Conservation (phyloP, 2,113 vertebrate species). For the Ciconia stormi region DNA sequence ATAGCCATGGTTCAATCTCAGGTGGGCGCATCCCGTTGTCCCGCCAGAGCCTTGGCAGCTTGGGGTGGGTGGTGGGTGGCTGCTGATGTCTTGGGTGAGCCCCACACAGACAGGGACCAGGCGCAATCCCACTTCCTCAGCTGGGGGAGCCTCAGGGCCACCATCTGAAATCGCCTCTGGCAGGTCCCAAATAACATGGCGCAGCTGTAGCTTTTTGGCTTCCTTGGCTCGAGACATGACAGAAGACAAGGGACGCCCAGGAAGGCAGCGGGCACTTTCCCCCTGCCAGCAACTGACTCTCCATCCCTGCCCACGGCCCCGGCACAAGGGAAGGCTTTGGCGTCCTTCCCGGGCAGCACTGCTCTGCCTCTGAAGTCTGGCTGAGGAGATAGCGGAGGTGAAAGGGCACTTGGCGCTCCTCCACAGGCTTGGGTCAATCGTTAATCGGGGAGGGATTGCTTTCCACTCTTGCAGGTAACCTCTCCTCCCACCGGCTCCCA, state of each 20-base stretch:
- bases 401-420: constrained; percentile 40
- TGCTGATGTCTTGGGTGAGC: not conserved
- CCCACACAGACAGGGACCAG: accelerated
- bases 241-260: not conserved
- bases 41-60: not conserved
- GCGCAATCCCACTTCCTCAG: not conserved
- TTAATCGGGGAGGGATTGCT: constrained; percentile 54
- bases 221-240: not conserved
- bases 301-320: not conserved
- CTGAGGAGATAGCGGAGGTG: constrained; percentile 48
- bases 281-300: not conserved
- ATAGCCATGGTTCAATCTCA: not conserved
- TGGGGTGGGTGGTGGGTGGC: not conserved
- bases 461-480: constrained; percentile 42
- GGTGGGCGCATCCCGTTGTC: accelerated
- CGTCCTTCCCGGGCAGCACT: not conserved
- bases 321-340: constrained; percentile 39
- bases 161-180: not conserved
- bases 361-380: not conserved
- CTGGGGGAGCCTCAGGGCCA: not conserved
- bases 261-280: not conserved
- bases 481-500: constrained; percentile 26
- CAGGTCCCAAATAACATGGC: not conserved
- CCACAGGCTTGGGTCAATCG: constrained; percentile 36
- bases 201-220: not conserved